These are phyloP conservation scores for Eucidaris tribuloides DNA, from an alignment of 35 echinoderm and acorn worm genomes.

Conservation along the genomic window DNA sequence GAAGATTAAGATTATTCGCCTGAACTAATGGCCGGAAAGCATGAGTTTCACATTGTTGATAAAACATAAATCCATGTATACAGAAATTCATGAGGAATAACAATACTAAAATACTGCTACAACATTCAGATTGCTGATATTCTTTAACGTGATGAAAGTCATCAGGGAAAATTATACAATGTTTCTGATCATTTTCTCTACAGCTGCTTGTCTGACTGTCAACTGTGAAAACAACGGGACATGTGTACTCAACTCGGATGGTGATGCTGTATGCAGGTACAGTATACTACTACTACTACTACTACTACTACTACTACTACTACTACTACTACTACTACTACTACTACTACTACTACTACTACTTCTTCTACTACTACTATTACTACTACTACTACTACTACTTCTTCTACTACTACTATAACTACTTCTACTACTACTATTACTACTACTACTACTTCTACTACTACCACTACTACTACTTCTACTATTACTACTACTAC, in stretches of 20 bases:
- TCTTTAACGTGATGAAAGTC: background rate
- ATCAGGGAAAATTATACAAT: background rate
- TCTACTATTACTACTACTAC: no score
- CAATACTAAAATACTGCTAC: background rate
- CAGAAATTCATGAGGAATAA: background rate
- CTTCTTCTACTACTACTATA: background rate
- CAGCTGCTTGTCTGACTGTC: background rate
- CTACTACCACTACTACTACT: no score
- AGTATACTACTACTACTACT: background rate
- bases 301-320: background rate
- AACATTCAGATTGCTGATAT: background rate
- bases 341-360: background rate
- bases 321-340: background rate
- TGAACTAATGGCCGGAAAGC: background rate
- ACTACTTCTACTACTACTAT: no score
- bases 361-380: background rate
- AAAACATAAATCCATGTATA: background rate
- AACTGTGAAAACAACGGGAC: slow-evolving; percentile 7
- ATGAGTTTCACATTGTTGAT: background rate
- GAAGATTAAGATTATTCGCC: background rate
- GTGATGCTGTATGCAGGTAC: background rate
- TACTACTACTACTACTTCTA: no score
- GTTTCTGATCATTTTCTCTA: background rate
- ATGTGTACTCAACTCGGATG: background rate
- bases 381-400: background rate